Evolutionary conservation across 1,140 invertebrate species (phyloP), one percentile per base, ranked within the genome.

Genomic region (Hylaeus anthracinus): DNA sequence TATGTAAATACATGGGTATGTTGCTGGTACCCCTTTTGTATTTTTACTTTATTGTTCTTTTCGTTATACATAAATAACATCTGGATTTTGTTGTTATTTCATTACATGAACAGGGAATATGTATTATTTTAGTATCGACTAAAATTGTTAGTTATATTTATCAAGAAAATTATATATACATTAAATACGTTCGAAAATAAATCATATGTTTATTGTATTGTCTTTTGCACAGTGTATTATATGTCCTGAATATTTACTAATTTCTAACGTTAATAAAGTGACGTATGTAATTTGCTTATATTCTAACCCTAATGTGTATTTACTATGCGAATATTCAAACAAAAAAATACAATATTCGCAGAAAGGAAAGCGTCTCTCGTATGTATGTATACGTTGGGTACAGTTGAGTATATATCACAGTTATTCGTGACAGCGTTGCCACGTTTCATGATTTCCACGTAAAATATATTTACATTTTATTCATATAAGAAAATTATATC

Each of bases 291-390:
- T 26, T 26, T 0, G 26, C 26, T 26, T 26, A 26, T 26, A 26
- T 26, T 26, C 26, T 26, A 26, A 26, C 26, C 26, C 26, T 26
- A 26, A 26, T 26, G 26, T 26, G 26, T 26, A 26, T 26, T 26
- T 26, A 26, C 26, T 26, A 26, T 26, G 26, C 26, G 26, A 26
- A 26, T 26, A 26, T 26, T 26, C 26, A 26, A 26, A 26, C 12
- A 53, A 45, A 64, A 43, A 41, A 63, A 39, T 56, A 64, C 12
- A 55, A 73, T 55, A 37, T 48, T 37, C 9, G 9, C 26, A 58
- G 15, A 80, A 69, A 63, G 37, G 64, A 80, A 75, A 75, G 56
- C 45, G 53, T 74, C 55, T 63, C 69, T 43, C 43, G 26, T 26
- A 15, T 10, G 56, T 9, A 15, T 56, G 58, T 15, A 74, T 37